Evolutionary conservation across 2,113 vertebrate species (phyloP), one percentile per base, ranked within the genome.

Genomic region (Nyctibius bracteatus): DNA sequence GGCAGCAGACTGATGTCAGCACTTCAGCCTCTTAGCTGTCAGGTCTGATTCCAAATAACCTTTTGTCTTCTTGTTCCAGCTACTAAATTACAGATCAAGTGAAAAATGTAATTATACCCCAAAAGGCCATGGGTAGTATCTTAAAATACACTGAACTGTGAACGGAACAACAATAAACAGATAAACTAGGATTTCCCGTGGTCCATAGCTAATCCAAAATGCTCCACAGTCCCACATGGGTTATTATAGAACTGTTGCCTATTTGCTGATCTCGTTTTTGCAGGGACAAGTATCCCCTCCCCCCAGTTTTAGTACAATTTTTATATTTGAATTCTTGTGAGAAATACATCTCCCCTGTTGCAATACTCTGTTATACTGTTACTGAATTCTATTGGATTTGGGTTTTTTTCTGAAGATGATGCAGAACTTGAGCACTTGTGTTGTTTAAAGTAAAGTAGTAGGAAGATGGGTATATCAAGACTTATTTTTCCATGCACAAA

Each of bases 21-120:
- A 79, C 88, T 84, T 87, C 61, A 79, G 80, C 75, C 77, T 85
- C 70, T 92, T 70, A 67, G 78, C 43, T 97, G 93, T 91, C 93
- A 97, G 74, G 77, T 92, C 92, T 94, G 88, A 96, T 90, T 94
- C 77, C 78, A 94, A 90, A 92, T 55, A 94, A 93, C 74, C 94
- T 70, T 95, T 94, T 89, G 88, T 86, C 90, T 96, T 94, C 88
- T 95, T 91, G 85, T 72, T 93, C 88, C 81, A 83, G 83, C 72
- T 91, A 95, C 93, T 92, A 97, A 97, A 97, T 96, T 96, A 97
- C 68, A 97, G 89, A 96, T 95, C 94, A 58, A 95, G 86, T 54
- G 65, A 92, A 97, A 96, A 95, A 91, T 75, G 79, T 94, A 97
- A 96, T 97, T 96, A 97, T 74, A 72, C n/a, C 77, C 81, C 71